These are phyloP conservation scores for Iselma pallidipennis DNA, from an alignment of 2,888 invertebrate genomes.

Conservation along the genomic window DNA sequence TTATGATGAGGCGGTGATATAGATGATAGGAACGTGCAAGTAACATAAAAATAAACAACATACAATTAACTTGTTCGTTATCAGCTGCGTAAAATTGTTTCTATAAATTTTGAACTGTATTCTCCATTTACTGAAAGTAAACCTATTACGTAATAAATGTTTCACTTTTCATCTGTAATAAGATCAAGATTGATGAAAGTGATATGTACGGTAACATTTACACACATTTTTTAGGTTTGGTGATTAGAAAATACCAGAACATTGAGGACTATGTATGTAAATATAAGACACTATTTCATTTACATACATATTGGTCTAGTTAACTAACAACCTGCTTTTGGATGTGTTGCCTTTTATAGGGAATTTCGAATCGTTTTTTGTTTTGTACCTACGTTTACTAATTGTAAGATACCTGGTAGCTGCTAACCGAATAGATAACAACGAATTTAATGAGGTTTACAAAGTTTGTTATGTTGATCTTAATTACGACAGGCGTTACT, in stretches of 20 bases:
- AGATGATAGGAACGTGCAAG: constrained; percentile 12
- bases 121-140: constrained; percentile 5
- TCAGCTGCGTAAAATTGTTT: neutral
- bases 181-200: constrained; percentile 40
- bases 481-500: too few species aligned
- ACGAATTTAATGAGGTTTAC: too few species aligned
- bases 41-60: neutral
- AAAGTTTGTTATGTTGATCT: too few species aligned
- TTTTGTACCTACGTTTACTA: too few species aligned
- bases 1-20: constrained; percentile 10
- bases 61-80: neutral
- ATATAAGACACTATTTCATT: constrained; percentile 45
- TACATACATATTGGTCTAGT: constrained; percentile 47
- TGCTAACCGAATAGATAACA: too few species aligned
- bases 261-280: constrained; percentile 30
- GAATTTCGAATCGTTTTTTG: too few species aligned
- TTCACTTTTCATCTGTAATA: constrained; percentile 17
- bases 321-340: constrained; percentile 32
- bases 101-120: constrained; percentile 6
- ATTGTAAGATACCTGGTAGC: too few species aligned
- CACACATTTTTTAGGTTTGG: constrained; percentile 37
- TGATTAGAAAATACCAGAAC: constrained; percentile 37
- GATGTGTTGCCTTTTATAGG: too few species aligned
- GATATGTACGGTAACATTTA: constrained; percentile 35
- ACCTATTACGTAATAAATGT: constrained; percentile 7